Evolutionary conservation across 1,140 invertebrate genomes (phyloP).

Genomic region (Aphis craccivora): DNA sequence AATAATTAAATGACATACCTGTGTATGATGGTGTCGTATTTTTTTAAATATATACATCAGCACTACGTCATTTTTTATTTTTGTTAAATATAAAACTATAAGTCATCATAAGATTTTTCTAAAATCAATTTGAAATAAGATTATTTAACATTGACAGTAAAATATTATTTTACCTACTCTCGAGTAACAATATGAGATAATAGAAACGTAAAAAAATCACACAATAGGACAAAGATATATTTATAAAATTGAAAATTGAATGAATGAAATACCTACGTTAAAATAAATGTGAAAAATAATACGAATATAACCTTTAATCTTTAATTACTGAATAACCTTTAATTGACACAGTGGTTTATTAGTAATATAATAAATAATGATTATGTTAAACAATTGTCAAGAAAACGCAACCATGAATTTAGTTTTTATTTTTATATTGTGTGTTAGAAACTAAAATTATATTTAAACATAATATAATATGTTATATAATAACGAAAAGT

Average conservation of each 20-base stretch:
- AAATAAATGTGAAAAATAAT: background rate
- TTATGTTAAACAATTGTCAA: background rate
- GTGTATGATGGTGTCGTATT: background rate
- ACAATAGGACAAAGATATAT: background rate
- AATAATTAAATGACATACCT: background rate
- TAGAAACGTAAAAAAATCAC: background rate
- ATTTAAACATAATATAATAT: background rate
- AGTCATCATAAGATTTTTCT: background rate
- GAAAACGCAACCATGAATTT: background rate
- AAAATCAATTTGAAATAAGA: background rate
- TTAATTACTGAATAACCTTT: constrained; percentile 18
- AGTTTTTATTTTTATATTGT: background rate
- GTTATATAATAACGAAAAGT: background rate
- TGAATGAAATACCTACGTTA: background rate
- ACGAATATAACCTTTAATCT: background rate
- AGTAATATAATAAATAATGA: background rate
- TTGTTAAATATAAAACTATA: background rate
- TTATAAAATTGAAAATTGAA: background rate
- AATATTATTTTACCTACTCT: background rate
- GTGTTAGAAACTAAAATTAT: background rate
- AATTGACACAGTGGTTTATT: background rate
- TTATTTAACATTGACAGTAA: background rate
- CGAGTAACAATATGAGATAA: background rate
- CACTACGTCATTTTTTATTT: background rate
- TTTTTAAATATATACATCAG: background rate